Base-by-base conservation (phyloP, 1,140 invertebrate genomes). In the Acromyrmex charruanus region DNA sequence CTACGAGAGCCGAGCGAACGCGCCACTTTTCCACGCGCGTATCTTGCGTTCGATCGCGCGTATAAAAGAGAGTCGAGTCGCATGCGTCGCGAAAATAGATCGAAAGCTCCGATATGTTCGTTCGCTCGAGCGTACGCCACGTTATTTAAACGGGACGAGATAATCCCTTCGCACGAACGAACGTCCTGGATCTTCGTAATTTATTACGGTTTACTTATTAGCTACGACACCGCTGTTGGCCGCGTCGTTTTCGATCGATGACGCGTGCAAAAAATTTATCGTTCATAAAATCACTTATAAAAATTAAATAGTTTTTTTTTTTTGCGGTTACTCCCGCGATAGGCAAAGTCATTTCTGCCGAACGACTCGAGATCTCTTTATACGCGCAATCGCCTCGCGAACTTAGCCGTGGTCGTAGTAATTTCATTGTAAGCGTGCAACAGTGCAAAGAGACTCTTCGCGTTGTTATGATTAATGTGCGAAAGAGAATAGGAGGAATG, bases 171-270 rank as follows among this genome's bases (percentile, higher is more conserved):
- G 68, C 80, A 74, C 68, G 68, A 59, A 82, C 79, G 68, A 82
- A 61, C 35, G 79, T 49, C 39, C 80, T 25, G 80, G 80, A 59
- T 59, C 35, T 49, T 74, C 51, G 80, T 82, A 82, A 82, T 82
- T 82, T 82, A 82, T 82, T 82, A 82, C 80, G 39, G 68, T 82
- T 82, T 82, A 82, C 80, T 82, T 82, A 74, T 82, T 82, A 82
- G 80, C 68, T 59, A 58, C 69, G 79, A 72, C 12, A 66, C 63
- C 21, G 49, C 66, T 58, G 77, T 39, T 63, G 65, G 28, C 66
- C 28, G 28, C n/a, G 16, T 51, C 55, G 74, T 55, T 44, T 18
- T 31, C 61, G 61, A 79, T 79, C 61, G 77, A 79, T 66, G 61
- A 31, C 25, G 12, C 39, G 61, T 14, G 25, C 12, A 14, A 5